Conservation (phyloP, 1,140 invertebrate genomes). For the Drosophila paulistorum region DNA sequence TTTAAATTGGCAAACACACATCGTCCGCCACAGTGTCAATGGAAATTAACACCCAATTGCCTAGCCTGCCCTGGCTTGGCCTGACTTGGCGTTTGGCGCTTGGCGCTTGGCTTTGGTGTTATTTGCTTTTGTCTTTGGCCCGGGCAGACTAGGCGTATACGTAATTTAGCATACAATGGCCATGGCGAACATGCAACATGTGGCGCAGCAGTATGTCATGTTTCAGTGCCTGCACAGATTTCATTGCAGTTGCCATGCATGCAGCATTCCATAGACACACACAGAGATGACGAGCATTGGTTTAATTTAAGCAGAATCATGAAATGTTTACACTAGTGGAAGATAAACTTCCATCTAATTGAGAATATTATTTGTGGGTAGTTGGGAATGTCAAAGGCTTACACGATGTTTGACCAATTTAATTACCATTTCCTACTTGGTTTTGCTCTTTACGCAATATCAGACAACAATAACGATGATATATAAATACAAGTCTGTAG, state of each 20-base stretch:
- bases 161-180: conserved; percentile 77
- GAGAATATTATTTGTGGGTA: not conserved
- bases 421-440: conserved; percentile 3
- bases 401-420: not conserved
- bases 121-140: conserved; percentile 29
- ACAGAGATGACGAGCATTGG: not conserved
- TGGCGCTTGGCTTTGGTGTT: conserved; percentile 32
- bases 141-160: conserved; percentile 65
- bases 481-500: conserved; percentile 20
- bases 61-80: conserved; percentile 33
- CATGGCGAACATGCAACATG: conserved; percentile 61
- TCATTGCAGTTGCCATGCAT: conserved; percentile 36
- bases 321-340: not conserved
- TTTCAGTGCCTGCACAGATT: conserved; percentile 60
- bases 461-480: conserved; percentile 2
- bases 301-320: not conserved
- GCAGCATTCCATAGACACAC: conserved; percentile 28
- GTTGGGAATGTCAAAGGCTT: not conserved
- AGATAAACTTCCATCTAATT: not conserved
- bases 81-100: conserved; percentile 4
- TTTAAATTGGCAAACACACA: conserved; percentile 36
- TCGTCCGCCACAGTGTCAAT: conserved; percentile 63
- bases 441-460: conserved; percentile 34
- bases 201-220: conserved; percentile 60
- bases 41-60: conserved; percentile 72